Conservation (phyloP, 1,140 invertebrate species). For the Thrips palmi region DNA sequence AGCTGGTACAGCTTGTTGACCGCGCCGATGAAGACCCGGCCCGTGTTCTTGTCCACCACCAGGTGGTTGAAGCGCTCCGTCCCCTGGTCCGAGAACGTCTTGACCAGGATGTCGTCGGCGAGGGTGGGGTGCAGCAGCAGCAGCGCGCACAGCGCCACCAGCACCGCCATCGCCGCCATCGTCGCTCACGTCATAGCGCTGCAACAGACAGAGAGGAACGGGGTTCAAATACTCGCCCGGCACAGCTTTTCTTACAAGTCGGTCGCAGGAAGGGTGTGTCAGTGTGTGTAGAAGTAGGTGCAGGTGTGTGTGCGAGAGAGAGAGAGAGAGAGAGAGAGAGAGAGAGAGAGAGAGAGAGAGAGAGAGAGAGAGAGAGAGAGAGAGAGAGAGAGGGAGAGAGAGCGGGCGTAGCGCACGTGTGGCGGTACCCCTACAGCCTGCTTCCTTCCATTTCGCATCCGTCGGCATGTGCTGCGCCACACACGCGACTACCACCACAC, state of each 20-base stretch:
- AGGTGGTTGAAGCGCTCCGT: constrained; percentile 61
- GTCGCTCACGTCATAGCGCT: constrained; percentile 21
- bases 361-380: constrained; percentile 6
- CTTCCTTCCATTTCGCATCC: not conserved
- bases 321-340: constrained; percentile 8
- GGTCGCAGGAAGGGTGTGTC: constrained; percentile 2
- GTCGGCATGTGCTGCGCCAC: constrained; percentile 14
- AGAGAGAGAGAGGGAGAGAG: constrained; percentile 10
- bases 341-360: constrained; percentile 2
- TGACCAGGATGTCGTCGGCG: constrained; percentile 36
- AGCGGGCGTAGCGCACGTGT: no score
- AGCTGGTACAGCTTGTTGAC: constrained; percentile 88
- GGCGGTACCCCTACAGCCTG: no score
- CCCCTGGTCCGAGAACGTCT: constrained; percentile 36
- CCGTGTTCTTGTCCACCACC: constrained; percentile 80
- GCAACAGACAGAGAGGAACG: constrained; percentile 14
- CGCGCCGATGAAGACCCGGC: constrained; percentile 80
- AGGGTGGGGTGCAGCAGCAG: constrained; percentile 24
- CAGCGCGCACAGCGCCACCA: constrained; percentile 1
- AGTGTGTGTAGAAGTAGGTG: not conserved
- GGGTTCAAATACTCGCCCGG: constrained; percentile 17
- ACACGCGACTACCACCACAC: constrained; percentile 12
- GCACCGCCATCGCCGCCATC: constrained; percentile 19
- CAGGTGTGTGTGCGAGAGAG: constrained; percentile 12
- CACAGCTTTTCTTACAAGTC: not conserved